Evolutionary conservation across 1,140 invertebrate species (phyloP).

Genomic region (Catajapyx aquilonaris): DNA sequence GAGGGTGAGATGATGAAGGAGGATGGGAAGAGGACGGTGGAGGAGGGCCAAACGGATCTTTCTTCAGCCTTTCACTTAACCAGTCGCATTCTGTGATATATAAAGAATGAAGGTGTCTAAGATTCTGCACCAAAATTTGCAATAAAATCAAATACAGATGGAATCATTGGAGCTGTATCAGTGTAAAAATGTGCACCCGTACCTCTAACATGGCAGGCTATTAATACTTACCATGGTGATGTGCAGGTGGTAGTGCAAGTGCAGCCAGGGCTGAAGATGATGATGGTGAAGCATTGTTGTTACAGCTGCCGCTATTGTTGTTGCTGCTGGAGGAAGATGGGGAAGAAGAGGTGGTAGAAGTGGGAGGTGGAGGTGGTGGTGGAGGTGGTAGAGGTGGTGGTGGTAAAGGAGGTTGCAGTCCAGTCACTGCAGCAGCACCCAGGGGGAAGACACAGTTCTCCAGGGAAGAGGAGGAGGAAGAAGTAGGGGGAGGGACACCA

Average conservation of each 20-base stretch:
- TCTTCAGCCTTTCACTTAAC: not conserved
- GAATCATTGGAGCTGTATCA: not conserved
- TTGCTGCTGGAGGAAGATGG: not conserved
- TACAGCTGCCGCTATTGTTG: not conserved
- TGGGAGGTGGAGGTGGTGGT: not conserved
- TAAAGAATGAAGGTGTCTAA: not conserved
- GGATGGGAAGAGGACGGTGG: not conserved
- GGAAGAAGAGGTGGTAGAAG: not conserved
- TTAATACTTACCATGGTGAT: too few relatives aligned
- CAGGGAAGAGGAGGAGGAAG: not conserved
- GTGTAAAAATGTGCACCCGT: too few relatives aligned
- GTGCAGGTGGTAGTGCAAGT: not conserved
- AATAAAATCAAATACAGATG: not conserved
- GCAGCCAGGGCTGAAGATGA: not conserved
- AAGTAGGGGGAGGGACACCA: too few relatives aligned
- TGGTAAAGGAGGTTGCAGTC: not conserved
- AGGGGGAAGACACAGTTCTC: not conserved
- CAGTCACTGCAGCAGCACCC: not conserved
- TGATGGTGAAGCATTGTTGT: not conserved
- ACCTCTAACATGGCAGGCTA: too few relatives aligned
- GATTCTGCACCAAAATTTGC: not conserved
- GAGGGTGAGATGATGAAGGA: not conserved
- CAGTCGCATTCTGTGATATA: not conserved
- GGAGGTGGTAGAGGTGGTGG: not conserved
- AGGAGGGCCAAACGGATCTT: not conserved